Evolutionary conservation across 35 echinoderm and acorn worm genomes (phyloP).

Genomic region (Ophiothrix spiculata): DNA sequence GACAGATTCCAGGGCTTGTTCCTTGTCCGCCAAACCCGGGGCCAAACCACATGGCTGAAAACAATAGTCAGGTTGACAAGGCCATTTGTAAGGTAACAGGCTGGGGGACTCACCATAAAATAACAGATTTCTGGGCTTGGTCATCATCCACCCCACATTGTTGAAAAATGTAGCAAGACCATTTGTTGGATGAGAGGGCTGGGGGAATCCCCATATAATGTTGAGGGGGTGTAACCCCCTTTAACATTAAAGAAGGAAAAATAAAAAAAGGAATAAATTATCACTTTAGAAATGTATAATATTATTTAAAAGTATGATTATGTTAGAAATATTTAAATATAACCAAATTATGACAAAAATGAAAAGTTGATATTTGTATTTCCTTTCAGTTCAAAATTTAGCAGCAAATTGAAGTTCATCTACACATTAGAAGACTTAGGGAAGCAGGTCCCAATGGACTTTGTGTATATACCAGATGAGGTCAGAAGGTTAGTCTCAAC

Average conservation of each 20-base stretch:
- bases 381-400: conserved; percentile 79
- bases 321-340: neutral
- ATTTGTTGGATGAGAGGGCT: too few relatives aligned
- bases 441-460: conserved; percentile 74
- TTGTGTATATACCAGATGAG: conserved; percentile 89
- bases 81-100: conserved; percentile 96
- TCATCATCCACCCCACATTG: too few relatives aligned
- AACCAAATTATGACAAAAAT: neutral
- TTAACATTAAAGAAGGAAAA: too few relatives aligned
- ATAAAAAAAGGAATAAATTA: too few relatives aligned
- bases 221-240: too few relatives aligned
- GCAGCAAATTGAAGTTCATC: conserved; percentile 86
- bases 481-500: conserved; percentile 92
- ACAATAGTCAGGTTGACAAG: conserved; percentile 82
- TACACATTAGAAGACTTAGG: conserved; percentile 64
- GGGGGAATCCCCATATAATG: too few relatives aligned
- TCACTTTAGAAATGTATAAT: too few relatives aligned
- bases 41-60: conserved; percentile 86
- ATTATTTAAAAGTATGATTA: neutral
- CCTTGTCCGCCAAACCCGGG: too few relatives aligned
- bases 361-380: neutral
- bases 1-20: too few relatives aligned
- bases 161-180: too few relatives aligned
- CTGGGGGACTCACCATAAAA: too few relatives aligned
- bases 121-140: conserved; percentile 74